Conservation (phyloP, 2,888 invertebrate genomes). For the Chorisops tibialis region DNA sequence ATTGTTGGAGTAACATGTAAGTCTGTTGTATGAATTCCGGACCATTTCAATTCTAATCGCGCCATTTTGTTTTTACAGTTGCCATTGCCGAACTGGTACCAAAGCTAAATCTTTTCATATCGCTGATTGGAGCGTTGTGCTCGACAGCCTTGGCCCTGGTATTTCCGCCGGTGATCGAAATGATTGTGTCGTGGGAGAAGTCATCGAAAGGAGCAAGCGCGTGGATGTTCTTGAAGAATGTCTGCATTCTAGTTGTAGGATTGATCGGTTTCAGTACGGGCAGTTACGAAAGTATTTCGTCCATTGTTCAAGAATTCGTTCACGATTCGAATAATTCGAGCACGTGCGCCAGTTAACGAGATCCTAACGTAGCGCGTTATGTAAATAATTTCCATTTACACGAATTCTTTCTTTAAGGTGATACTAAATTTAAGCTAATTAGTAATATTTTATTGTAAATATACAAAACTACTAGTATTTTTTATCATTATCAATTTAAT, state of each 20-base stretch:
- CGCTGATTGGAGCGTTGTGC: constrained; percentile 86
- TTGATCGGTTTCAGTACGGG: constrained; percentile 70
- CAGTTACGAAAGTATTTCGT: constrained; percentile 67
- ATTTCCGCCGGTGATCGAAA: constrained; percentile 83
- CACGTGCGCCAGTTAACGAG: too few species aligned
- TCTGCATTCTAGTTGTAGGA: constrained; percentile 64
- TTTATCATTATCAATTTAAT: too few species aligned
- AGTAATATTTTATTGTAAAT: too few species aligned
- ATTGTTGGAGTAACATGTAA: constrained; percentile 82
- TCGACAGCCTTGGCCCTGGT: constrained; percentile 83
- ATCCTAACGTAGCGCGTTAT: too few species aligned
- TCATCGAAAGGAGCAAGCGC: constrained; percentile 54
- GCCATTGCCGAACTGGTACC: constrained; percentile 82
- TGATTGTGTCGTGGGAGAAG: constrained; percentile 66
- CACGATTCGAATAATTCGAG: background rate
- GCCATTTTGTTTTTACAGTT: constrained; percentile 61
- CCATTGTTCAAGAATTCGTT: constrained; percentile 53
- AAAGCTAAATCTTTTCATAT: constrained; percentile 81
- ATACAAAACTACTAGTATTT: too few species aligned
- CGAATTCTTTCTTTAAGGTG: background rate
- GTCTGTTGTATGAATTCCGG: constrained; percentile 49
- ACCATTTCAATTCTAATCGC: constrained; percentile 31
- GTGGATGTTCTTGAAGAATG: constrained; percentile 58
- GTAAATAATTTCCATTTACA: too few species aligned
- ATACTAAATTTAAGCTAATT: constrained; percentile 20